A percentile compares a stretch with the other conserved stretches of the same genome.
Conservation (phyloP, 2,888 invertebrate genomes). For the Pachymerium ferrugineum region DNA sequence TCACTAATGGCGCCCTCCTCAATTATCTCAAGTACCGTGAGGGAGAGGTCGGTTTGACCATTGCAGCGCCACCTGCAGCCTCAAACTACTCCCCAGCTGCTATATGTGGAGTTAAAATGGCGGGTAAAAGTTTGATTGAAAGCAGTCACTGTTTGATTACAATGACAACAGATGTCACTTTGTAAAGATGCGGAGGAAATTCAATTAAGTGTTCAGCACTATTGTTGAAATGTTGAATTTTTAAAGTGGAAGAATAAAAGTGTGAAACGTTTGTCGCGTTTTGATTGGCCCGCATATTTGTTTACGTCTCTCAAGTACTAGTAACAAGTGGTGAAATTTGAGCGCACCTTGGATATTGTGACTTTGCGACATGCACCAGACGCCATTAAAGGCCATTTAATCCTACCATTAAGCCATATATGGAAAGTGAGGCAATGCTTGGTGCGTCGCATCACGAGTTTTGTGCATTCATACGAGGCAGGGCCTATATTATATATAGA, state of each 20-base stretch:
- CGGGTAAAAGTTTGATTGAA: not conserved
- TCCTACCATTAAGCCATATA: not conserved
- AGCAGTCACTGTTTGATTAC: too few species aligned
- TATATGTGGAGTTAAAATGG: not conserved
- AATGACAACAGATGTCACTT: too few species aligned
- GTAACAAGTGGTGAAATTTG: not conserved
- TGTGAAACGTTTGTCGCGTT: not conserved
- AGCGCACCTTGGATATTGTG: not conserved
- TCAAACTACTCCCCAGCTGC: not conserved
- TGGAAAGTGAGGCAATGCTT: not conserved
- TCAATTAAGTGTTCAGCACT: too few species aligned
- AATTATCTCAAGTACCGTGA: slow-evolving; percentile 4
- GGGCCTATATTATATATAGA: not conserved
- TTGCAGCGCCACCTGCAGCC: slow-evolving; percentile 13
- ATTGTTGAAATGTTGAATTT: too few species aligned
- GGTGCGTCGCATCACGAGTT: too few species aligned
- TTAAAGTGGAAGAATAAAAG: too few species aligned
- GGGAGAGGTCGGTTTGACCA: not conserved
- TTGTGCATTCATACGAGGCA: not conserved
- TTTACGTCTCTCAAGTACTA: not conserved
- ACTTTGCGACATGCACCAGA: not conserved
- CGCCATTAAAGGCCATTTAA: not conserved
- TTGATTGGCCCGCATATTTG: not conserved
- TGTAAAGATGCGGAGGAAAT: too few species aligned
- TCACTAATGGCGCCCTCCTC: slow-evolving; percentile 7